phyloP scores from a whole-genome alignment of 2,888 invertebrate genomes.

The Mechanitis messenoides region DNA sequence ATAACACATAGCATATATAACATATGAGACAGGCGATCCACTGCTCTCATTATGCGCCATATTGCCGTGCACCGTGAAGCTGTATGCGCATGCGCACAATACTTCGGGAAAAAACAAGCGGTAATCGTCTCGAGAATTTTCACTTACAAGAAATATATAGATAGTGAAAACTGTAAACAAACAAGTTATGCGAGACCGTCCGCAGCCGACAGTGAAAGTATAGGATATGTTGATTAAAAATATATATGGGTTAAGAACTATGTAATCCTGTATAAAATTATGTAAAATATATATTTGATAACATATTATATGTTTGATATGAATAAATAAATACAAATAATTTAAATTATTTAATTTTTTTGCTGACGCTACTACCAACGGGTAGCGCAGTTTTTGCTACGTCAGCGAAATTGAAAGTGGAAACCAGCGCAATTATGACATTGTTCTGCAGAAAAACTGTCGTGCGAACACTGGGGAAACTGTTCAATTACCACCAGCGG shows the following conservation, averaged over 20 bases:
- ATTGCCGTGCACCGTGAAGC: conserved; percentile 15
- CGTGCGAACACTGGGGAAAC: conserved; percentile 32
- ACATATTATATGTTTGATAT: too few species aligned
- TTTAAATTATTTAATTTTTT: conserved; percentile 4
- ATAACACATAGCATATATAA: background rate
- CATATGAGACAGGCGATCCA: conserved; percentile 12
- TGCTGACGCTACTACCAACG: conserved; percentile 26
- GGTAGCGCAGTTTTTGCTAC: conserved; percentile 49
- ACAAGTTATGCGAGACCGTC: conserved; percentile 41
- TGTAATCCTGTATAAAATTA: too few species aligned
- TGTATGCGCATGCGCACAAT: conserved; percentile 12
- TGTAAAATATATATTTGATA: too few species aligned
- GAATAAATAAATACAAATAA: background rate
- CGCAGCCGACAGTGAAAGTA: conserved; percentile 34
- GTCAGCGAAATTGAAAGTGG: conserved; percentile 71
- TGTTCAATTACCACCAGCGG: too few species aligned
- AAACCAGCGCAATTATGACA: conserved; percentile 66
- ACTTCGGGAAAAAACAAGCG: conserved; percentile 28
- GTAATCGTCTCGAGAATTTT: conserved; percentile 49
- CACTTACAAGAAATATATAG: conserved; percentile 66
- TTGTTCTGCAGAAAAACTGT: conserved; percentile 58
- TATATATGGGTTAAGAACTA: too few species aligned
- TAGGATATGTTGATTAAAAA: too few species aligned
- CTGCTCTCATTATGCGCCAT: conserved; percentile 26
- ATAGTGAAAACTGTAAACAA: conserved; percentile 73